phyloP scores from a whole-genome alignment of 1,140 invertebrate species.

The Copidosoma floridanum region DNA sequence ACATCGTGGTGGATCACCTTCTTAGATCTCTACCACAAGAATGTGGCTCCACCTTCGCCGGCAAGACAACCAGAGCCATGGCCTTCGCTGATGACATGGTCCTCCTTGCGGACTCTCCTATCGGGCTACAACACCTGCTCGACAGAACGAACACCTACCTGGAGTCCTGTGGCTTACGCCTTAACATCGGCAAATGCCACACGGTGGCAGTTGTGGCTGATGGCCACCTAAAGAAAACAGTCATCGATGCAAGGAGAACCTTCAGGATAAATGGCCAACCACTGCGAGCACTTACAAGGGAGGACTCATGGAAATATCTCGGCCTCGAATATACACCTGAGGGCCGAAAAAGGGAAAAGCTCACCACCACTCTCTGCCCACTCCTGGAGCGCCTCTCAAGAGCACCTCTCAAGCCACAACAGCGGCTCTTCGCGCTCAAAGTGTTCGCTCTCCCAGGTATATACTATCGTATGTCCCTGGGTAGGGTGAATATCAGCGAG shows the following conservation, averaged over 20 bases:
- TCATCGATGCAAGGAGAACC: conserved; percentile 22
- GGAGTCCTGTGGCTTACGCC: conserved; percentile 29
- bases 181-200: conserved; percentile 43
- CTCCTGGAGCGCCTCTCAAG: conserved; percentile 31
- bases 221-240: conserved; percentile 36
- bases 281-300: conserved; percentile 14
- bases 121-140: conserved; percentile 24
- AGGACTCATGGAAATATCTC: conserved; percentile 43
- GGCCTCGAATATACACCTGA: conserved; percentile 37
- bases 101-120: conserved; percentile 35
- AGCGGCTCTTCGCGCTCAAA: conserved; percentile 37
- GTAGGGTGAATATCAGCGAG: conserved; percentile 25
- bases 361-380: background rate
- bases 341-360: conserved; percentile 31
- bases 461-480: conserved; percentile 36
- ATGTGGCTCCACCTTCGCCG: background rate
- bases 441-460: conserved; percentile 33
- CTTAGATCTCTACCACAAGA: conserved; percentile 31
- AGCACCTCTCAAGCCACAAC: conserved; percentile 44
- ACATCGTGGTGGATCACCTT: conserved; percentile 22
- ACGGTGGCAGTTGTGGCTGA: conserved; percentile 37
- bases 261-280: background rate
- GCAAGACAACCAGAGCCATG: conserved; percentile 32
- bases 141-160: conserved; percentile 4
- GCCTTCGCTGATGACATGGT: conserved; percentile 52